phyloP scores from a whole-genome alignment of 2,888 invertebrate genomes.

The Epiblema foenella region DNA sequence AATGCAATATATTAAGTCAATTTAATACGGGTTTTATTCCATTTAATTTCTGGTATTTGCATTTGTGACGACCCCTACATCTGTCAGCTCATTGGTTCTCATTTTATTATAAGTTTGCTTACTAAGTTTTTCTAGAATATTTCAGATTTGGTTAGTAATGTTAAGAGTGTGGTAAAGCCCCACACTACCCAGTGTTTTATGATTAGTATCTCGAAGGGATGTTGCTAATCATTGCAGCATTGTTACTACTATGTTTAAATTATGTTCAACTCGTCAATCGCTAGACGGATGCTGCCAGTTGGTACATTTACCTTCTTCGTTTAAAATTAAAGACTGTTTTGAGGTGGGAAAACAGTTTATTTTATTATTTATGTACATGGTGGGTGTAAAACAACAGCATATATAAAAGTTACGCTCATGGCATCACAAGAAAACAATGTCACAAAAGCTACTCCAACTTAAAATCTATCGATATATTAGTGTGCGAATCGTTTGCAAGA shows the following conservation, averaged over 20 bases:
- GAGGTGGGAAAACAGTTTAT: slow-evolving; percentile 79
- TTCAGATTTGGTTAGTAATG: too few relatives aligned
- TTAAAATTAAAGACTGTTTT: not conserved
- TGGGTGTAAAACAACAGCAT: slow-evolving; percentile 63
- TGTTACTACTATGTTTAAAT: too few relatives aligned
- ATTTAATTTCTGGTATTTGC: not conserved
- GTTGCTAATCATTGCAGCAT: too few relatives aligned
- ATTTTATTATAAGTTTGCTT: too few relatives aligned
- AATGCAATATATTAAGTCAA: slow-evolving; percentile 45
- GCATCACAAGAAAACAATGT: slow-evolving; percentile 55
- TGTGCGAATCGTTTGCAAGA: slow-evolving; percentile 68
- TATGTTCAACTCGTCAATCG: too few relatives aligned
- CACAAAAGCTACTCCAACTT: slow-evolving; percentile 68
- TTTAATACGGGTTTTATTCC: slow-evolving; percentile 33
- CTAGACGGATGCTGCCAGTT: too few relatives aligned
- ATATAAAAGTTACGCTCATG: slow-evolving; percentile 67
- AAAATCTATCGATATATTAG: slow-evolving; percentile 60
- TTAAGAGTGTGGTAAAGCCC: too few relatives aligned
- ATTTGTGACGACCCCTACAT: not conserved
- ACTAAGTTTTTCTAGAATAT: too few relatives aligned
- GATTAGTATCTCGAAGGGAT: too few relatives aligned
- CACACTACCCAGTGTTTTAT: too few relatives aligned
- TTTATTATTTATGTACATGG: slow-evolving; percentile 77
- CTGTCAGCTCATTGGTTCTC: too few relatives aligned
- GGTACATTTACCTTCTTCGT: not conserved